These are phyloP conservation scores for Aphis craccivora DNA, from an alignment of 1,140 invertebrate species.

Conservation along the genomic window DNA sequence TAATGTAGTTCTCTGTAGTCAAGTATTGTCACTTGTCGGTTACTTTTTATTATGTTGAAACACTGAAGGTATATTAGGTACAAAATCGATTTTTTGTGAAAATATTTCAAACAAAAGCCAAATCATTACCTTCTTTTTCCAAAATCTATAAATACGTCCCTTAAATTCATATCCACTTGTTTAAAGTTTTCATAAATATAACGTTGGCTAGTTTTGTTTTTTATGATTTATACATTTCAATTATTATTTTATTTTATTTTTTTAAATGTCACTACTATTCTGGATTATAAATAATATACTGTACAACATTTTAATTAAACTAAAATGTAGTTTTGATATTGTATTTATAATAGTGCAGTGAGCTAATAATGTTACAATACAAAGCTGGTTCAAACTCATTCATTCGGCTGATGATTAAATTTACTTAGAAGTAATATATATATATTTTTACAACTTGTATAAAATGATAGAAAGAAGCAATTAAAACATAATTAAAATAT, in stretches of 20 bases:
- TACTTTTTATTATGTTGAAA: background rate
- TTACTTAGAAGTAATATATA: background rate
- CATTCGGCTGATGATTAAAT: background rate
- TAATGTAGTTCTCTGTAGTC: background rate
- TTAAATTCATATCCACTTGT: background rate
- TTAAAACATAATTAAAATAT: too few relatives aligned
- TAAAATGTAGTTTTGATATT: background rate
- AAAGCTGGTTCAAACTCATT: background rate
- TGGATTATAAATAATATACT: background rate
- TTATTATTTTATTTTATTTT: background rate
- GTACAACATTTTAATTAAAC: background rate
- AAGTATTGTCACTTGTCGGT: background rate
- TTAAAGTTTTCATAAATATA: background rate
- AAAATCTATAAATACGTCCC: background rate
- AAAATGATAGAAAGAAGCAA: background rate
- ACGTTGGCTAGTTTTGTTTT: background rate
- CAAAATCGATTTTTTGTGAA: background rate
- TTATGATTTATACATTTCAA: background rate
- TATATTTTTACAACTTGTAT: background rate
- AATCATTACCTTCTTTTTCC: background rate
- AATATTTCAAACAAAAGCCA: background rate
- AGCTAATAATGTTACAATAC: background rate
- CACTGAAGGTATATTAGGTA: background rate
- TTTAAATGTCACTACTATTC: background rate
- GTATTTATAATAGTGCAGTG: background rate